Evolutionary conservation across 2,113 vertebrate genomes (phyloP).

Genomic region (Cyrtonyx montezumae): DNA sequence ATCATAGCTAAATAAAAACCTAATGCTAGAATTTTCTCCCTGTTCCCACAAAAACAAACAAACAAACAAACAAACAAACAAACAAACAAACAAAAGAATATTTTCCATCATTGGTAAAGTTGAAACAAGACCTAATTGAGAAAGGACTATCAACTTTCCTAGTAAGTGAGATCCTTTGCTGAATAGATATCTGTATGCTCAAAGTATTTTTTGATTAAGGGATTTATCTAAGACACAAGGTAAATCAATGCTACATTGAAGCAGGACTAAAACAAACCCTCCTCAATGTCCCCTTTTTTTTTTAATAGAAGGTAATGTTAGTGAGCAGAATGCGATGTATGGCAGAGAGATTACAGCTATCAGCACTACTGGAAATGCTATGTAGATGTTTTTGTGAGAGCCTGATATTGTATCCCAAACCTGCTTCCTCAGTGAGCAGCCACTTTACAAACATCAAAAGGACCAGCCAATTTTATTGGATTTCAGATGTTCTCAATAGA

Average conservation of each 20-base stretch:
- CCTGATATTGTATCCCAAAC: neutral
- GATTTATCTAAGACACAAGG: neutral
- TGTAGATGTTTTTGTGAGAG: neutral
- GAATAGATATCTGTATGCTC: neutral
- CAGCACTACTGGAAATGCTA: conserved; percentile 4
- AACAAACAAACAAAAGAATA: neutral
- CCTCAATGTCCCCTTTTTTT: neutral
- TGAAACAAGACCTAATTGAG: neutral
- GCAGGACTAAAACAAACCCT: conserved; percentile 8
- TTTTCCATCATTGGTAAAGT: neutral
- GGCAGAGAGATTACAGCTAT: neutral
- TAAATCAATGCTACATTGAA: neutral
- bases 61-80: no score
- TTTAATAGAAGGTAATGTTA: neutral
- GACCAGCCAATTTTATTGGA: conserved; percentile 30
- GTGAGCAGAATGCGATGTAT: neutral
- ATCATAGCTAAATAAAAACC: neutral
- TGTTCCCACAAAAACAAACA: neutral
- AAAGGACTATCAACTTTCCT: neutral
- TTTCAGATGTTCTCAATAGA: conserved; percentile 41
- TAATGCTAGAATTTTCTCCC: neutral
- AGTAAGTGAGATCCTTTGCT: neutral
- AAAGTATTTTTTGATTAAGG: neutral
- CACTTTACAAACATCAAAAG: conserved; percentile 37
- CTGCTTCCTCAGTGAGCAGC: neutral